Conservation (phyloP, 2,797 vertebrate genomes). For the Pogonophryne albipinna region DNA sequence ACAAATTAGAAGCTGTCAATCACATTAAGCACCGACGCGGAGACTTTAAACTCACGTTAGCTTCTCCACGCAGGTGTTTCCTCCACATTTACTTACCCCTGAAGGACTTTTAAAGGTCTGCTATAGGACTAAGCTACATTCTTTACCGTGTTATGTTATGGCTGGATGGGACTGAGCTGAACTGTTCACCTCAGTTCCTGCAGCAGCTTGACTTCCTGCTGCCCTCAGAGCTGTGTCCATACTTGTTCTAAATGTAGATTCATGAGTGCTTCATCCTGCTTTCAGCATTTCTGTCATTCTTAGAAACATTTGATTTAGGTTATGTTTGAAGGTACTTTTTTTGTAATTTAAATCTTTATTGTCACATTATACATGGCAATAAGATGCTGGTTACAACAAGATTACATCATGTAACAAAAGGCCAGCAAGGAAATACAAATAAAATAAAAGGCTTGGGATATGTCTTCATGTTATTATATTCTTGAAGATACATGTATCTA, state of each 20-base stretch:
- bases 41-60: constrained; percentile 42
- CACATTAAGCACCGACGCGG: constrained; percentile 55
- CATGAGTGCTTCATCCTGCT: background rate
- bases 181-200: constrained; percentile 58
- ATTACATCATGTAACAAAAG: too few species aligned
- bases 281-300: too few species aligned
- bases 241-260: constrained; percentile 41
- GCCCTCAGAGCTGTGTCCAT: constrained; percentile 36
- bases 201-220: constrained; percentile 45
- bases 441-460: too few species aligned
- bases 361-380: too few species aligned
- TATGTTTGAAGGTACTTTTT: too few species aligned
- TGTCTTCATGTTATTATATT: too few species aligned
- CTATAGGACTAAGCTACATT: constrained; percentile 56
- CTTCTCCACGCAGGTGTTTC: constrained; percentile 75
- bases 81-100: constrained; percentile 52
- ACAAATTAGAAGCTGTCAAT: constrained; percentile 81
- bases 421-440: too few species aligned
- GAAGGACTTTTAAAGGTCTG: constrained; percentile 55
- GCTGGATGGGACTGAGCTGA: constrained; percentile 58
- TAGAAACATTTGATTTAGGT: background rate
- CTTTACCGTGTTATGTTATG: constrained; percentile 69
- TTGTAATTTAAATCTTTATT: too few species aligned
- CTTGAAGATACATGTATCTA: too few species aligned
- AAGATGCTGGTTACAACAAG: too few species aligned